Evolutionary conservation across 2,797 vertebrate species (phyloP).

Genomic region (Podargus strigoides): DNA sequence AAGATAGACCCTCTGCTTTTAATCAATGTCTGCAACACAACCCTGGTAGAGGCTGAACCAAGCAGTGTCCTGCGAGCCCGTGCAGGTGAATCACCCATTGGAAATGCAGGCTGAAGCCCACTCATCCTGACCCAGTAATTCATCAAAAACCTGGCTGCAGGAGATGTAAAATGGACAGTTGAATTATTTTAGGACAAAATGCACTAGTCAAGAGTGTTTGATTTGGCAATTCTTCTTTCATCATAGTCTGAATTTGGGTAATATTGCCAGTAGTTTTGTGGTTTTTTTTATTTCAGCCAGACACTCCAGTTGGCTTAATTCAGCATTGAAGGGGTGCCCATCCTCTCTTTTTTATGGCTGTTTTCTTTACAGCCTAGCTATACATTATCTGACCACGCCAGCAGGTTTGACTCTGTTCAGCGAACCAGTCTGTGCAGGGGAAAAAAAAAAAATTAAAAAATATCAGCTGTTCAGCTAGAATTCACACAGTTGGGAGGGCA

Average conservation of each 20-base stretch:
- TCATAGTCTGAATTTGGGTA: not conserved
- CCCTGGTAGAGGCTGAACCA: not conserved
- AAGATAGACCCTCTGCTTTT: not conserved
- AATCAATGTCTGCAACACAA: not conserved
- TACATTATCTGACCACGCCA: not conserved
- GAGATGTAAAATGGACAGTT: accelerated
- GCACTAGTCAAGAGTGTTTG: too few relatives aligned
- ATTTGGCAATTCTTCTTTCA: not conserved
- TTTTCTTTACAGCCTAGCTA: not conserved
- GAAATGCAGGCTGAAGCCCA: not conserved
- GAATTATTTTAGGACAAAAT: not conserved
- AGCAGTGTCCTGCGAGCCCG: not conserved
- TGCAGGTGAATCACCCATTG: not conserved
- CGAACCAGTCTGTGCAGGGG: not conserved
- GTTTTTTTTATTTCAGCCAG: not conserved
- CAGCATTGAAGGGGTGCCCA: accelerated
- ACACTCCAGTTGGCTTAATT: not conserved
- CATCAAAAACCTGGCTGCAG: not conserved
- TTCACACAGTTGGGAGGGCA: not conserved
- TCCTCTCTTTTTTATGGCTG: not conserved
- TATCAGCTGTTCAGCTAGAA: not conserved
- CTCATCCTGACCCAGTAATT: not conserved
- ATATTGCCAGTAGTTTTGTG: not conserved
- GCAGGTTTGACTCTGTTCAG: not conserved
- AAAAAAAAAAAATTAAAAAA: not conserved